Evolutionary conservation across 2,113 vertebrate genomes (phyloP).

Genomic region (Sinocyclocheilus rhinocerous): DNA sequence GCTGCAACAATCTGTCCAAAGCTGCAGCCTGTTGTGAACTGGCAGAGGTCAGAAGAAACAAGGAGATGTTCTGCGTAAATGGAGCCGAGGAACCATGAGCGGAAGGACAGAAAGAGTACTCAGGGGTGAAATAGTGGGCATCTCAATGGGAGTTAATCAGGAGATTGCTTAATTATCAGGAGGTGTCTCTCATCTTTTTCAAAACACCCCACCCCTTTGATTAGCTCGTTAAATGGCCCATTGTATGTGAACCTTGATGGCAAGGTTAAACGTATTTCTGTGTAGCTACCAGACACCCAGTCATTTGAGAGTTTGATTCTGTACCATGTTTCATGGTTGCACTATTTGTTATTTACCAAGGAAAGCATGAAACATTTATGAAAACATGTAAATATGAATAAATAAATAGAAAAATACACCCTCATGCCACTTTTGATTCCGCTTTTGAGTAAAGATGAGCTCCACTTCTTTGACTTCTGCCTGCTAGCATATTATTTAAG

Average conservation of each 20-base stretch:
- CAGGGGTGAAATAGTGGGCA: conserved; percentile 25
- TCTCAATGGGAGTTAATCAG: conserved; percentile 62
- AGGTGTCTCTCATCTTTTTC: conserved; percentile 55
- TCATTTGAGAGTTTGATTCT: neutral
- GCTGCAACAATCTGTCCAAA: neutral
- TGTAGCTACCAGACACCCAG: conserved; percentile 32
- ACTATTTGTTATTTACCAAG: neutral
- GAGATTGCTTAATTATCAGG: conserved; percentile 58
- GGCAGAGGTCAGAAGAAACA: conserved; percentile 1
- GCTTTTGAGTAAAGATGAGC: conserved; percentile 29
- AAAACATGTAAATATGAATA: neutral
- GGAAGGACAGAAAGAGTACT: neutral
- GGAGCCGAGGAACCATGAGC: neutral
- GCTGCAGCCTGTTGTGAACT: neutral
- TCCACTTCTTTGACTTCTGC: neutral
- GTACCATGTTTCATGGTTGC: too few relatives aligned
- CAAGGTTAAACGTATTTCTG: conserved; percentile 60
- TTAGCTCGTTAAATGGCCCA: conserved; percentile 56
- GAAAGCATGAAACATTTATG: neutral
- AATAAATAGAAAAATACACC: neutral
- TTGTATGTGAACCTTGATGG: conserved; percentile 51
- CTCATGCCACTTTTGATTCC: neutral
- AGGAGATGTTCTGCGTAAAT: neutral
- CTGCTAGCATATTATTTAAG: neutral
- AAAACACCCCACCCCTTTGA: conserved; percentile 53